phyloP scores from a whole-genome alignment of 2,113 vertebrate genomes.

The Promerops cafer region DNA sequence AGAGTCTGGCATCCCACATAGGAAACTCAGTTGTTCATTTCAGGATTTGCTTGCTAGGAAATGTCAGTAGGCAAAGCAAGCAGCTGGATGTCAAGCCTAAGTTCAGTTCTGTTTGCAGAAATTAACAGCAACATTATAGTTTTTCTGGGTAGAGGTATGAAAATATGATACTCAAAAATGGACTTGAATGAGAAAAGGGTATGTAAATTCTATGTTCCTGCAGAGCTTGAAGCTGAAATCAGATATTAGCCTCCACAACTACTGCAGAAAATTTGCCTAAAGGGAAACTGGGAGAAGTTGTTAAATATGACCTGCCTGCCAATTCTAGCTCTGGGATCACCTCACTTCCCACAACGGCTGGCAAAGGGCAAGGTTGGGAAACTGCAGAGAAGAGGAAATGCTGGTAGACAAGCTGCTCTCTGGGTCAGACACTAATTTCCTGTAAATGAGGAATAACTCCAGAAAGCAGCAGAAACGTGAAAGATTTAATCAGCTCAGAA shows the following conservation, averaged over 20 bases:
- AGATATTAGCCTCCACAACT: neutral
- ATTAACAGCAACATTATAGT: neutral
- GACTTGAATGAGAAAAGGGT: neutral
- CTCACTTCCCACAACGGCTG: neutral
- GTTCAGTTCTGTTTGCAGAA: neutral
- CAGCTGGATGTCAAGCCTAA: neutral
- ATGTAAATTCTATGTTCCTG: neutral
- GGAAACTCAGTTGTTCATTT: neutral
- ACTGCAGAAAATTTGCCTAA: neutral
- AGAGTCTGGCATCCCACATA: fast-evolving
- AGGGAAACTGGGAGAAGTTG: neutral
- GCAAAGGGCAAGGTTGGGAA: neutral
- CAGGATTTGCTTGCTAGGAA: neutral
- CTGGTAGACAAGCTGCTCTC: neutral
- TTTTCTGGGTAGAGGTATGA: neutral
- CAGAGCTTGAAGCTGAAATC: neutral
- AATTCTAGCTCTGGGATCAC: neutral
- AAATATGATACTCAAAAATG: neutral
- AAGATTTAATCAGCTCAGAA: neutral
- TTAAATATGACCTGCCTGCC: neutral
- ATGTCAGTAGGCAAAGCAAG: neutral
- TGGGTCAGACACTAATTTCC: neutral
- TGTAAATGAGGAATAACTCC: neutral
- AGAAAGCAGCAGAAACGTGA: neutral
- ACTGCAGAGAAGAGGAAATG: neutral